A percentile compares a stretch with the other conserved stretches of the same genome.
Conservation (phyloP, 2,113 vertebrate genomes). For the Amia ocellicauda region DNA sequence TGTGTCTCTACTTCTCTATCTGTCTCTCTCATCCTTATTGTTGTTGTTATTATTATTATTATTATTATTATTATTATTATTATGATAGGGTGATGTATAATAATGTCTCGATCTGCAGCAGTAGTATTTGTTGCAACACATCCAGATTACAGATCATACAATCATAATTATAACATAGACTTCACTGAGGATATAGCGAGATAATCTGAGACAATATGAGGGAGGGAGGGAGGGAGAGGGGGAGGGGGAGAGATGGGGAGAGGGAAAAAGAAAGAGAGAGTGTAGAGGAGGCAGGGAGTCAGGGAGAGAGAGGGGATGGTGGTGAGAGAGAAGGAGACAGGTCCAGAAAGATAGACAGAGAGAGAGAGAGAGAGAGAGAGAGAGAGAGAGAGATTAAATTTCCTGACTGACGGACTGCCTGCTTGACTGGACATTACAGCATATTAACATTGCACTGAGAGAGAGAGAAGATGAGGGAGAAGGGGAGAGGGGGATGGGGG, state of each 20-base stretch:
- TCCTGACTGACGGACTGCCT: too few relatives aligned
- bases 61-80: too few relatives aligned
- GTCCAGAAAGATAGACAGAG: neutral
- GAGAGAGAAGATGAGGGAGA: constrained; percentile 1
- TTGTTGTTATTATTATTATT: too few relatives aligned
- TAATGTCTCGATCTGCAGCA: too few relatives aligned
- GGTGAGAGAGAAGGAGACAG: neutral
- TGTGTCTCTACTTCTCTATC: too few relatives aligned
- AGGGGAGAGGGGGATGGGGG: neutral
- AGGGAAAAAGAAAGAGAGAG: constrained; percentile 6
- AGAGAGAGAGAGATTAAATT: neutral
- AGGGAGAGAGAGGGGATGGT: neutral
- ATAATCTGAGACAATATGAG: constrained; percentile 6
- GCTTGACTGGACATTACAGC: too few relatives aligned
- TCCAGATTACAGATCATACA: too few relatives aligned
- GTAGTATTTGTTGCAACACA: too few relatives aligned
- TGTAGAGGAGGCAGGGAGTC: constrained; percentile 6
- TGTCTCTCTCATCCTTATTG: constrained; percentile 59
- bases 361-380: constrained; percentile 5
- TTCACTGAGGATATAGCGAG: too few relatives aligned
- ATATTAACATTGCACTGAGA: too few relatives aligned
- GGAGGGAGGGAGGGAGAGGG: neutral
- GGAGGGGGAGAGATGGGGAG: constrained; percentile 16
- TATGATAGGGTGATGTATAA: too few relatives aligned
- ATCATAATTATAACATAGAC: too few relatives aligned